Conservation (phyloP, 2,113 vertebrate species). For the Euleptes europaea region DNA sequence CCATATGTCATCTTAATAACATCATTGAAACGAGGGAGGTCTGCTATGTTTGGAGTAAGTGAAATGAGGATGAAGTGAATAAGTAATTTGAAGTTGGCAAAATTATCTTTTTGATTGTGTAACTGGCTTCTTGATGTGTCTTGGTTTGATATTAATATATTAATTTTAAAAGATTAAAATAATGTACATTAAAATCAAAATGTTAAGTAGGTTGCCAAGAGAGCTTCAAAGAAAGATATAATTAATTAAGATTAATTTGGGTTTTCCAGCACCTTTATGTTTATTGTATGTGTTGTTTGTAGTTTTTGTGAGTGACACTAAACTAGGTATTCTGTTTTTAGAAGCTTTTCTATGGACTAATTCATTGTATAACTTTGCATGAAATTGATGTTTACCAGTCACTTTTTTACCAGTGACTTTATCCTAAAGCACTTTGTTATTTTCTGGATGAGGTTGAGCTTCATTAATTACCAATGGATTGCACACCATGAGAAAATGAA, state of each 20-base stretch:
- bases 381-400: background rate
- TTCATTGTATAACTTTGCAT: constrained; percentile 29
- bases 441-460: constrained; percentile 36
- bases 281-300: background rate
- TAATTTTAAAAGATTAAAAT: background rate
- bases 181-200: background rate
- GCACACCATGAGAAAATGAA: constrained; percentile 39
- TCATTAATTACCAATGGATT: constrained; percentile 42
- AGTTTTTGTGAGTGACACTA: constrained; percentile 28
- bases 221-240: constrained; percentile 4
- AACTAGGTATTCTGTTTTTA: constrained; percentile 31
- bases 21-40: background rate
- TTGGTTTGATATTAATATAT: background rate
- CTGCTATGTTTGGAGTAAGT: background rate
- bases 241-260: background rate
- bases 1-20: constrained; percentile 2
- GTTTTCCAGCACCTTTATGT: background rate
- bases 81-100: background rate
- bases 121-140: background rate
- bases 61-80: background rate
- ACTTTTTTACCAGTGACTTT: constrained; percentile 22
- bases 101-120: background rate
- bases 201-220: constrained; percentile 4
- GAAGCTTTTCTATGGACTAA: constrained; percentile 31
- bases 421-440: constrained; percentile 32